phyloP scores from a whole-genome alignment of 2,888 invertebrate species.

The Yponomeuta evonymella region DNA sequence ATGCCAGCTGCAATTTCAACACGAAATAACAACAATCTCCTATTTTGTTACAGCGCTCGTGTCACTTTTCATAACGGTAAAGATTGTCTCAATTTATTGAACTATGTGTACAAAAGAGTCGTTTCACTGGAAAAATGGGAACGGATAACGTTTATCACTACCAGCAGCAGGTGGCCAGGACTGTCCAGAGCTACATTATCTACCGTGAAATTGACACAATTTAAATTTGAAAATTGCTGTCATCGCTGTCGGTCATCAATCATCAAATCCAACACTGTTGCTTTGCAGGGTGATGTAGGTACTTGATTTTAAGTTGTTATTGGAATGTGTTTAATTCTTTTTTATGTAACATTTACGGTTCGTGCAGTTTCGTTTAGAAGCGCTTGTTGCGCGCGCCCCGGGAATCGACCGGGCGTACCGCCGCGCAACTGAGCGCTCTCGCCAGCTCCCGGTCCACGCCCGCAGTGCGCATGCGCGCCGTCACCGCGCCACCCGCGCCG shows the following conservation, averaged over 20 bases:
- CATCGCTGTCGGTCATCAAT: not conserved
- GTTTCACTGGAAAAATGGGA: conserved; percentile 9
- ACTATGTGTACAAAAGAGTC: not conserved
- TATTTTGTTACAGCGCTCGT: no score
- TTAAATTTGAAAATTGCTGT: not conserved
- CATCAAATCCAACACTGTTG: no score
- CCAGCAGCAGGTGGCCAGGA: conserved; percentile 37
- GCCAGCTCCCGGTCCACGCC: conserved; percentile 50
- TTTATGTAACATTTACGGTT: conserved; percentile 40
- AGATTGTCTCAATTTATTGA: no score
- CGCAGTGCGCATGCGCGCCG: conserved; percentile 41
- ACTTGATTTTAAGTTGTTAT: no score
- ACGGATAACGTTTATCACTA: conserved; percentile 33
- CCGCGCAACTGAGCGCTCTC: conserved; percentile 66
- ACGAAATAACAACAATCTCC: not conserved
- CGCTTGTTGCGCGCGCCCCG: conserved; percentile 49
- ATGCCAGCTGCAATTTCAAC: not conserved
- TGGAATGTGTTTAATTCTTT: conserved; percentile 20
- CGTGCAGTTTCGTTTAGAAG: conserved; percentile 36
- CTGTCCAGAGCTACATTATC: conserved; percentile 32
- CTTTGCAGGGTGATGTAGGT: no score
- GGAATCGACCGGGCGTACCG: conserved; percentile 71
- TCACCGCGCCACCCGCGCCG: conserved; percentile 7
- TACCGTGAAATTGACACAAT: conserved; percentile 30
- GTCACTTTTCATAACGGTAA: not conserved